phyloP scores from a whole-genome alignment of 2,888 invertebrate genomes.

The Peribatodes rhomboidaria region DNA sequence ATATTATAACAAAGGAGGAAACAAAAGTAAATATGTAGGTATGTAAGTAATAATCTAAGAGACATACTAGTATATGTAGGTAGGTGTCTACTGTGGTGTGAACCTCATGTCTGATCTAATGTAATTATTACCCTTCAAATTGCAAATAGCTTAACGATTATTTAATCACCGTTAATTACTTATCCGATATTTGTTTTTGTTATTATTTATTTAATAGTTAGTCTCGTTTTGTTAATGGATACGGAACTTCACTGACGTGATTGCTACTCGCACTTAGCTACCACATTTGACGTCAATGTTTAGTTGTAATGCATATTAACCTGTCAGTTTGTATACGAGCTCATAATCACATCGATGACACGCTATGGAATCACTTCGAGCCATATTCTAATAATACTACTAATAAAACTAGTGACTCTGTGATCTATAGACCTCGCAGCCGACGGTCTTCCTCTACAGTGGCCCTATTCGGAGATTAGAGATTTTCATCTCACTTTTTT shows the following conservation, averaged over 20 bases:
- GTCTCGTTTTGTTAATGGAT: background rate
- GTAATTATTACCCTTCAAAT: too few species aligned
- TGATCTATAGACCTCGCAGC: too few species aligned
- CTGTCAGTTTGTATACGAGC: background rate
- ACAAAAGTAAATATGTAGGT: background rate
- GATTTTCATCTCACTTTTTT: too few species aligned
- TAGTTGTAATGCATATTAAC: slow-evolving; percentile 22
- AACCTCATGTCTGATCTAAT: too few species aligned
- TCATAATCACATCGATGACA: slow-evolving; percentile 1
- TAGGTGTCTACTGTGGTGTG: too few species aligned
- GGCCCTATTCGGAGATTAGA: too few species aligned
- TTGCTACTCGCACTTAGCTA: background rate
- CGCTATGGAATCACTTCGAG: background rate
- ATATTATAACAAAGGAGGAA: too few species aligned
- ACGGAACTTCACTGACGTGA: background rate
- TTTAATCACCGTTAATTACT: background rate
- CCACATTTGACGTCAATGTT: slow-evolving; percentile 38
- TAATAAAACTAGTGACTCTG: too few species aligned
- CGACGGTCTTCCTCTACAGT: too few species aligned
- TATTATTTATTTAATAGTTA: background rate
- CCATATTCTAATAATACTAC: background rate
- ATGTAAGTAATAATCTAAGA: too few species aligned
- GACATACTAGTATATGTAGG: too few species aligned
- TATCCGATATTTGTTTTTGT: background rate
- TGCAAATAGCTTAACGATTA: background rate